Evolutionary conservation across 2,113 vertebrate species (phyloP).

Genomic region (Callospermophilus lateralis): DNA sequence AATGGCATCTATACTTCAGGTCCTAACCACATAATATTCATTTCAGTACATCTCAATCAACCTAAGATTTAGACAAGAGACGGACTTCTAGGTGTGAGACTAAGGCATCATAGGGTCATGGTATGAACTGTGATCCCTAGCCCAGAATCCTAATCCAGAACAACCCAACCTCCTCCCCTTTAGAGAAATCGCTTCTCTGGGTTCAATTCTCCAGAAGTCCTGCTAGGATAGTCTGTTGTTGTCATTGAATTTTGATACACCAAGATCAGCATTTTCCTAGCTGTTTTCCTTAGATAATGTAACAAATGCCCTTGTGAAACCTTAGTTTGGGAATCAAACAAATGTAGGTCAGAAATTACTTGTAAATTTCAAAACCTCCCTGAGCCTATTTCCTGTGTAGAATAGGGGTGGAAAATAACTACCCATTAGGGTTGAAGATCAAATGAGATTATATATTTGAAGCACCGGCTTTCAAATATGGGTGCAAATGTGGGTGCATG

Average conservation of each 20-base stretch:
- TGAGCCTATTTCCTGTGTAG: not conserved
- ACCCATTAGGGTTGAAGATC: not conserved
- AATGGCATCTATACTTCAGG: not conserved
- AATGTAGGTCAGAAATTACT: not conserved
- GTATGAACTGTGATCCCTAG: not conserved
- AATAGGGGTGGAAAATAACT: not conserved
- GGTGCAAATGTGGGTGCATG: not conserved
- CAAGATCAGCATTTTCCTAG: not conserved
- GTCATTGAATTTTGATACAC: not conserved
- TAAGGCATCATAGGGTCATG: not conserved
- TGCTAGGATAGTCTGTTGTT: not conserved
- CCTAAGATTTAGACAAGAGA: not conserved
- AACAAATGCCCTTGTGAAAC: not conserved
- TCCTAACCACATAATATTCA: not conserved
- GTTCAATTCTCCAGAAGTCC: not conserved
- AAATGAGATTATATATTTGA: not conserved
- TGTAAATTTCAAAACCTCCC: constrained; percentile 26
- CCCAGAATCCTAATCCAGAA: not conserved
- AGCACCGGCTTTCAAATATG: constrained; percentile 1
- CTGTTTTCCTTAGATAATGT: constrained; percentile 1
- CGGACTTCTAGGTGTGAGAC: not conserved
- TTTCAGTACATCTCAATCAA: constrained; percentile 5
- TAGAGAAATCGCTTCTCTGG: not conserved
- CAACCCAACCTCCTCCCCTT: not conserved
- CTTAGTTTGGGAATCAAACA: not conserved